Base-by-base conservation (phyloP, 1,140 invertebrate genomes). In the Panonychus citri region DNA sequence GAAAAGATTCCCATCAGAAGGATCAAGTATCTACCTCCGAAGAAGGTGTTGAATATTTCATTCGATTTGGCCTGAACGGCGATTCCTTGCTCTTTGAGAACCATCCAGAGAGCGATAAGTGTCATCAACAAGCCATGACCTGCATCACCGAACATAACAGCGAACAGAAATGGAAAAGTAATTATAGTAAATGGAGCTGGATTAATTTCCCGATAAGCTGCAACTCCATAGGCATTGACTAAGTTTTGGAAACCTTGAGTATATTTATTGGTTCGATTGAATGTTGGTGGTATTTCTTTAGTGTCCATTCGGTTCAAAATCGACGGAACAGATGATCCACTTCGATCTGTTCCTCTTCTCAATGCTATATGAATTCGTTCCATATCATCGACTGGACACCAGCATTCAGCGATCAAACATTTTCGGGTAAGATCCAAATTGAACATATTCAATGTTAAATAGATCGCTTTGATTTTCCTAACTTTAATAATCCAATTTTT, bases 331-430 rank as follows among this genome's bases (percentile, higher is more conserved):
- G 85, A 85, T 65, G 85, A 88, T 37, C 91, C 90, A 69, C 85
- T 86, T 39, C 80, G 77, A 63, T 81, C 81, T 83, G 89, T 65
- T 68, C 90, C 91, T 58, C 83, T 74, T 57, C 85, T 74, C 28
- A 95, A 70, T 50, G 89, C 82, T 63, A 89, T 71, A 69, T 95
- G 85, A 50, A 97, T 88, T 28, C 81, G 81, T 66, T 89, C 85
- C 60, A 95, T 72, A 67, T 95, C 89, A 26, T 82, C 69, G 0
- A 88, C 78, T 0, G 95, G 90, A 61, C 95, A 89, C 95, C 95
- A 99, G 67, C 91, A 96, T 73, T 99, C 95, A 26, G 91, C 94
- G 66, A 99, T 97, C 59, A 96, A 74, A 72, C 89, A 95, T 69
- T 93, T 88, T 63, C 79, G 76, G 0, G 79, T 80, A 17, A 81